Conservation (phyloP, 2,113 vertebrate species). For the Cervus canadensis region DNA sequence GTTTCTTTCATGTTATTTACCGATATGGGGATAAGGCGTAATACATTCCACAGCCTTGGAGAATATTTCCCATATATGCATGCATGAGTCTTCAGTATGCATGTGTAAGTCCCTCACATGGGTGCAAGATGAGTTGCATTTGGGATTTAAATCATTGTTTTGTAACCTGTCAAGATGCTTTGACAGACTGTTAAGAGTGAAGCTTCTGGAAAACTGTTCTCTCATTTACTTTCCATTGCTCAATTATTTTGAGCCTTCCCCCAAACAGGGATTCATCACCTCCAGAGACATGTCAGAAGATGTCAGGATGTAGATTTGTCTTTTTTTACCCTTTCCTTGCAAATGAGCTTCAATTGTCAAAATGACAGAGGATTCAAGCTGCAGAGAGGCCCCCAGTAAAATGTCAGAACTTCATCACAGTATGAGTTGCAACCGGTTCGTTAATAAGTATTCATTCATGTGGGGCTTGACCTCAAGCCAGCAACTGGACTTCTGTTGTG, state of each 20-base stretch:
- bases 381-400: slow-evolving; percentile 56
- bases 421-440: slow-evolving; percentile 52
- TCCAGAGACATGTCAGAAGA: slow-evolving; percentile 72
- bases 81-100: neutral
- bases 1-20: neutral
- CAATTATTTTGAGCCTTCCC: slow-evolving; percentile 73
- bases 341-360: slow-evolving; percentile 81
- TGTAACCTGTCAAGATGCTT: slow-evolving; percentile 62
- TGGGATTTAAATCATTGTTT: slow-evolving; percentile 67
- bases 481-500: slow-evolving; percentile 37
- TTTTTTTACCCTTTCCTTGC: slow-evolving; percentile 77
- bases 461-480: slow-evolving; percentile 39
- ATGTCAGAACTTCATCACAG: slow-evolving; percentile 66
- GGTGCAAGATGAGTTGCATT: slow-evolving; percentile 21
- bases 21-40: neutral
- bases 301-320: slow-evolving; percentile 79
- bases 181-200: slow-evolving; percentile 61
- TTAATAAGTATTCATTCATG: slow-evolving; percentile 5
- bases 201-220: slow-evolving; percentile 53
- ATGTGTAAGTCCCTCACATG: neutral
- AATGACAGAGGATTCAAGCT: slow-evolving; percentile 74
- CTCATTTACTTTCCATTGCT: slow-evolving; percentile 71
- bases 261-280: slow-evolving; percentile 77
- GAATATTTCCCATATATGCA: neutral
- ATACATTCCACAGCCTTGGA: neutral